Percentiles rank a stretch among this genome's conserved stretches.
Conservation (phyloP, 2,113 vertebrate genomes). For the Taxidea taxus region DNA sequence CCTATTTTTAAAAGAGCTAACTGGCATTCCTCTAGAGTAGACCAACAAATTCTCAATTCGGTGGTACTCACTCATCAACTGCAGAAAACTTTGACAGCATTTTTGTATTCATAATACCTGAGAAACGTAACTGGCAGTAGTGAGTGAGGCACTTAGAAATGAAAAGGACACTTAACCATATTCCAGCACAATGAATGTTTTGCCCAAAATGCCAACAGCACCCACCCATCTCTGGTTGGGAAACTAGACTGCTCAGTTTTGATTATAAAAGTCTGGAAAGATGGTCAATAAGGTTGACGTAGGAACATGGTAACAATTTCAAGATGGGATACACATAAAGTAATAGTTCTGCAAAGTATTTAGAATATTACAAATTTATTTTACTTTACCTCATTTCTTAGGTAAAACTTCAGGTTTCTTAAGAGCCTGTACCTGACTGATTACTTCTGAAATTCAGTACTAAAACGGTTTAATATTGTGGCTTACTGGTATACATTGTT, state of each 20-base stretch:
- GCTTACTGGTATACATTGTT: background rate
- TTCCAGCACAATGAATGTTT: background rate
- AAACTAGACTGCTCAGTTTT: background rate
- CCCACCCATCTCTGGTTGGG: background rate
- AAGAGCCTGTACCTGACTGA: background rate
- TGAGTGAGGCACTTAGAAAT: background rate
- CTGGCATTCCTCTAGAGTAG: conserved; percentile 3
- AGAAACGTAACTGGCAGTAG: background rate
- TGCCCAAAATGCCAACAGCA: background rate
- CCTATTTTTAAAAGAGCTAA: background rate
- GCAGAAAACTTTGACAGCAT: background rate
- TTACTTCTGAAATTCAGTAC: background rate
- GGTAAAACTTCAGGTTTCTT: background rate
- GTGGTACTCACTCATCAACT: background rate
- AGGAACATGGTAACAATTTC: background rate
- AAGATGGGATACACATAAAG: background rate
- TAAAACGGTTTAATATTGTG: background rate
- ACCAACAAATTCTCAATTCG: background rate
- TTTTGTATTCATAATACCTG: background rate
- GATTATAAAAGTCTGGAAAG: conserved; percentile 19
- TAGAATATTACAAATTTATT: background rate
- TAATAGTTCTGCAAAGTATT: background rate
- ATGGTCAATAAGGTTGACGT: background rate
- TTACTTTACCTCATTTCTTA: background rate
- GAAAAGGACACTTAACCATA: background rate